Conservation (phyloP, 2,888 invertebrate species). For the Papilio demoleus region DNA sequence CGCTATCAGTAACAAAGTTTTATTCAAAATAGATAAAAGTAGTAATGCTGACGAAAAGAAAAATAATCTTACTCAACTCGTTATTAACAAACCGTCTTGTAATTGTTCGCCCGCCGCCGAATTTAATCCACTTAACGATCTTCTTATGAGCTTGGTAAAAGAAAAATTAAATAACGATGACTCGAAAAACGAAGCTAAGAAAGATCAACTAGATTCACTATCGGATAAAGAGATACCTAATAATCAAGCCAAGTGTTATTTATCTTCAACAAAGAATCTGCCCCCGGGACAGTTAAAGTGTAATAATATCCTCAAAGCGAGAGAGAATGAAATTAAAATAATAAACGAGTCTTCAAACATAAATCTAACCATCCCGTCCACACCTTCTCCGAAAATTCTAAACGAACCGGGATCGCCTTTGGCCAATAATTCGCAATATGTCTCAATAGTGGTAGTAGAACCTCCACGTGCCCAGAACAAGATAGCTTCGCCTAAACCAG, state of each 20-base stretch:
- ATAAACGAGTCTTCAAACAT: slow-evolving; percentile 76
- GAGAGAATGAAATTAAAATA: slow-evolving; percentile 78
- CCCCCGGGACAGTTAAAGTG: slow-evolving; percentile 97
- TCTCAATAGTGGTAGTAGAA: slow-evolving; percentile 79
- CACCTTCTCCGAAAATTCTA: slow-evolving; percentile 79
- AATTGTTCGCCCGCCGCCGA: slow-evolving; percentile 77
- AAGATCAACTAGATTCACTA: slow-evolving; percentile 75
- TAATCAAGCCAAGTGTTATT: slow-evolving; percentile 87
- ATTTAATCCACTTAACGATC: slow-evolving; percentile 77
- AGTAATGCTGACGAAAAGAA: slow-evolving; percentile 71
- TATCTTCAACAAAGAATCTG: slow-evolving; percentile 87
- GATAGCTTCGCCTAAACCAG: slow-evolving; percentile 74
- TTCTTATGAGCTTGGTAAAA: slow-evolving; percentile 79
- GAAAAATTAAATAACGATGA: slow-evolving; percentile 85
- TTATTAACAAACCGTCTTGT: slow-evolving; percentile 74
- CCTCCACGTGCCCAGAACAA: slow-evolving; percentile 70
- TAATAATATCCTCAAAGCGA: slow-evolving; percentile 94
- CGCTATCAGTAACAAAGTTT: slow-evolving; percentile 75
- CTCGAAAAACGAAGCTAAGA: slow-evolving; percentile 85
- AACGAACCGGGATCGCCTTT: slow-evolving; percentile 77
- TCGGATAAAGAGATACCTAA: slow-evolving; percentile 86
- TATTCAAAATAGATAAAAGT: slow-evolving; percentile 75
- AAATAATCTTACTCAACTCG: slow-evolving; percentile 72
- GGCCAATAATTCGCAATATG: slow-evolving; percentile 76
- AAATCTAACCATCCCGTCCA: slow-evolving; percentile 74